A percentile compares a stretch with the other conserved stretches of the same genome.
Conservation (phyloP, 2,113 vertebrate genomes). For the Nycticorax nycticorax region DNA sequence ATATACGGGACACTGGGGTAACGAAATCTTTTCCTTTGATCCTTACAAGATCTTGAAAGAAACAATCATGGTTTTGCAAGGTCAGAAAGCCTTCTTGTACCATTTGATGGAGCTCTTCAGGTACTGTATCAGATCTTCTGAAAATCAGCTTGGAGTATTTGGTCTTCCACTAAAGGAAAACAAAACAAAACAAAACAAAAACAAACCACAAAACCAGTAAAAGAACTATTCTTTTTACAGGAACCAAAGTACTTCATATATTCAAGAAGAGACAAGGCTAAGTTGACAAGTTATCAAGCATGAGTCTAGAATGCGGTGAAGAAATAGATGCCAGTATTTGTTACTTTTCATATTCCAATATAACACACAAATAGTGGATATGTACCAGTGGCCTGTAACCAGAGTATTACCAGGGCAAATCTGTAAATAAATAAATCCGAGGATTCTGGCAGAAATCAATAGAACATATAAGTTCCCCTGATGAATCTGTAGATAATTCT, state of each 20-base stretch:
- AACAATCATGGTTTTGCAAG: constrained; percentile 80
- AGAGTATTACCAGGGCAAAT: not conserved
- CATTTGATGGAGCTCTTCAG: constrained; percentile 80
- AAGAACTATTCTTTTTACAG: not conserved
- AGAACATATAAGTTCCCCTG: not conserved
- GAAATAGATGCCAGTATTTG: not conserved
- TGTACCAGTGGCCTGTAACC: not conserved
- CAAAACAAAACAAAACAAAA: not conserved
- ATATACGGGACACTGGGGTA: constrained; percentile 88
- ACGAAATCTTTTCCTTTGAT: constrained; percentile 90
- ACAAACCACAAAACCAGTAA: not conserved
- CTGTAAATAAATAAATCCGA: not conserved
- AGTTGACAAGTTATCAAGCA: not conserved
- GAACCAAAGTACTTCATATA: not conserved
- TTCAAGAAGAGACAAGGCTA: not conserved
- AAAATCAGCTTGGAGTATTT: constrained; percentile 89
- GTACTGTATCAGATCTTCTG: constrained; percentile 78
- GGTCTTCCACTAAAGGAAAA: constrained; percentile 85
- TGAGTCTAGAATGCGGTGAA: not conserved
- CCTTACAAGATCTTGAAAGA: constrained; percentile 90
- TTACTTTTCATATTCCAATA: not conserved
- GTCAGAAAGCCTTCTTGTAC: constrained; percentile 85
- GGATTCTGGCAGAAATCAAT: not conserved
- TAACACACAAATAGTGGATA: not conserved
- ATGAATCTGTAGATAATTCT: not conserved